Base-by-base conservation (phyloP, 2,888 invertebrate species). In the Xanthorhoe designata region DNA sequence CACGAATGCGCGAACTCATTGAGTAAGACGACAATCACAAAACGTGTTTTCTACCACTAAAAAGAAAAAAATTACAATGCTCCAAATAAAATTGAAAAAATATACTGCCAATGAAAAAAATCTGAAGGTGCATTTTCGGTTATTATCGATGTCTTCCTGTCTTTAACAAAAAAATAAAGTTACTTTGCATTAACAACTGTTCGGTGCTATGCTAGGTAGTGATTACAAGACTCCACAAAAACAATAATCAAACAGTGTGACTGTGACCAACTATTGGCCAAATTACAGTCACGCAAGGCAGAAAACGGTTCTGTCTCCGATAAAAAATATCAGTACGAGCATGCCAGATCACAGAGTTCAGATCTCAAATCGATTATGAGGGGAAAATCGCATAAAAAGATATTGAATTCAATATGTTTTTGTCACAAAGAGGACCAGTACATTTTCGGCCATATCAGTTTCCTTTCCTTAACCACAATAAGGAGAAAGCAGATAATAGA, bases 201-300 rank as follows among this genome's bases (percentile, higher is more conserved):
- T 19, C 38, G 18, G 49, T 24, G 13, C 7, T 7, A 4, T 13
- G 19, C 19, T 51, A 52, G 24, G 15, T 18, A 57, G 57, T 29
- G 15, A 57, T 52, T 52, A 51, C 51, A 51, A 59, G 59, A 51
- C 17, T 35, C 35, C 2, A 53, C 10, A 58, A 63, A 66, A 68
- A 70, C 68, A 66, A 64, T 32, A 57, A 51, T 32, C 64, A 56
- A 51, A 29, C 56, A 53, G 62, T 61, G 59, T 57, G 64, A 59
- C 61, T 67, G 67, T 62, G 69, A 69, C 66, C 53, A 61, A 68
- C 49, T 61, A 38, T 55, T 45, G n/a, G 53, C 8, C 60, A 62
- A 70, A 69, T 70, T 57, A 35, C 57, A 66, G 62, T 66, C 72
- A 72, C 68, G 70, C 61, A 64, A 64, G 54, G 54, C 63, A 47